Conservation (phyloP, 2,113 vertebrate genomes). For the Helogale parvula region DNA sequence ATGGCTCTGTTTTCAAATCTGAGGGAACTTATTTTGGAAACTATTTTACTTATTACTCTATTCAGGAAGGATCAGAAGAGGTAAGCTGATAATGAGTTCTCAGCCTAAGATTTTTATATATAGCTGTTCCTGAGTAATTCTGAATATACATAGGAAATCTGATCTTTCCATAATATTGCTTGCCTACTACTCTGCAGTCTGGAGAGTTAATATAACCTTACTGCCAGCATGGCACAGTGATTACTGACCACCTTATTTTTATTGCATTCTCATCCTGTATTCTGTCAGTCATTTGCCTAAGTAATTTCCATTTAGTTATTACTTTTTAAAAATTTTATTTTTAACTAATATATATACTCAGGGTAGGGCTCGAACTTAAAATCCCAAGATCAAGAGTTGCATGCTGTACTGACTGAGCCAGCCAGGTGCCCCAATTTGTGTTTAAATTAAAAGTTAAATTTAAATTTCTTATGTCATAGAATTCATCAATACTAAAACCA, state of each 20-base stretch:
- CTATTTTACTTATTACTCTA: slow-evolving; percentile 89
- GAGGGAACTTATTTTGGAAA: slow-evolving; percentile 86
- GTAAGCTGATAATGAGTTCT: slow-evolving; percentile 68
- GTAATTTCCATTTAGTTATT: not conserved
- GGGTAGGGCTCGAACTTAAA: not conserved
- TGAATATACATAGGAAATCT: not conserved
- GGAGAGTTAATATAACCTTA: slow-evolving; percentile 17
- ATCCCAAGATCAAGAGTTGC: not conserved
- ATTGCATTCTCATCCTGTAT: not conserved
- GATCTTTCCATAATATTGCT: not conserved
- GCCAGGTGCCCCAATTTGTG: not conserved
- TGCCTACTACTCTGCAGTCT: not conserved
- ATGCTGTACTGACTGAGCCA: not conserved
- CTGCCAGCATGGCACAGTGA: not conserved
- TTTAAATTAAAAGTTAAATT: slow-evolving; percentile 60
- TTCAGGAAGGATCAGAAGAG: slow-evolving; percentile 80
- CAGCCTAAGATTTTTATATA: not conserved
- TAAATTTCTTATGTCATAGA: slow-evolving; percentile 35
- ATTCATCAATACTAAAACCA: not conserved
- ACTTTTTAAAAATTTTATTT: not conserved
- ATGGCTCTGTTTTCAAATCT: slow-evolving; percentile 93
- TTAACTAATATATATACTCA: not conserved
- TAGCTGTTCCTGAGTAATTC: slow-evolving; percentile 33
- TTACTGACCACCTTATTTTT: not conserved
- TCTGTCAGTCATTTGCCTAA: not conserved